Percentiles rank a stretch among this genome's conserved stretches.
These are phyloP conservation scores for Drosophila merina DNA, from an alignment of 2,888 invertebrate species.

Conservation along the genomic window DNA sequence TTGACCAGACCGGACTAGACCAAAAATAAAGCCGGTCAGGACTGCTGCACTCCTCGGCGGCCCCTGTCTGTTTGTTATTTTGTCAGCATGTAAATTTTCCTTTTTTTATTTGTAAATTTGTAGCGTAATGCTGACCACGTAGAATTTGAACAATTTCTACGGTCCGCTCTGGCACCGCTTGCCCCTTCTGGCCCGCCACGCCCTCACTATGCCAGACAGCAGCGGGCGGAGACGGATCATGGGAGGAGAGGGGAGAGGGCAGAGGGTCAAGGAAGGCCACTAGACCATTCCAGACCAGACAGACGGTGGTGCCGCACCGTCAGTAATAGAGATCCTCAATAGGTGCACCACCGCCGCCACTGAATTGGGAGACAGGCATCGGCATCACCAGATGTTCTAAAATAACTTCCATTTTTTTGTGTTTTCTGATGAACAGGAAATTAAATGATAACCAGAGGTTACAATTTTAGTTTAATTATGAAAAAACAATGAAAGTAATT, in stretches of 20 bases:
- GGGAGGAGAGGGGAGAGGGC: not conserved
- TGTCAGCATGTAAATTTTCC: constrained; percentile 67
- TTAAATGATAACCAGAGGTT: constrained; percentile 23
- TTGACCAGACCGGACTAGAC: constrained; percentile 37
- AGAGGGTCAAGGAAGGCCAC: constrained; percentile 40
- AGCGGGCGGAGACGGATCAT: constrained; percentile 25
- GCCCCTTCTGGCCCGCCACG: constrained; percentile 1
- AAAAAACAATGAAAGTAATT: not conserved
- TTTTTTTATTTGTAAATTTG: constrained; percentile 71
- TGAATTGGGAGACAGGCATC: constrained; percentile 1
- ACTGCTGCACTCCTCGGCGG: constrained; percentile 18
- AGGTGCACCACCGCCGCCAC: constrained; percentile 52
- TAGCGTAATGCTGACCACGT: constrained; percentile 81
- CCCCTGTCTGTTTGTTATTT: constrained; percentile 40
- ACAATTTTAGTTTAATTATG: not conserved
- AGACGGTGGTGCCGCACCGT: constrained; percentile 1
- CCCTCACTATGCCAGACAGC: constrained; percentile 40
- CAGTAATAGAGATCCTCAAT: constrained; percentile 56
- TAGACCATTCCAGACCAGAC: constrained; percentile 35
- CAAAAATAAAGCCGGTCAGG: constrained; percentile 37
- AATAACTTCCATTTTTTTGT: constrained; percentile 53
- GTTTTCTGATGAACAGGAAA: constrained; percentile 28
- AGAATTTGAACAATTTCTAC: constrained; percentile 73
- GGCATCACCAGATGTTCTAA: constrained; percentile 67
- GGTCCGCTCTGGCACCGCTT: constrained; percentile 27